These are phyloP conservation scores for Bolinopsis microptera DNA, from an alignment of 37 sponge, comb jelly and placozoan species.

Conservation along the genomic window DNA sequence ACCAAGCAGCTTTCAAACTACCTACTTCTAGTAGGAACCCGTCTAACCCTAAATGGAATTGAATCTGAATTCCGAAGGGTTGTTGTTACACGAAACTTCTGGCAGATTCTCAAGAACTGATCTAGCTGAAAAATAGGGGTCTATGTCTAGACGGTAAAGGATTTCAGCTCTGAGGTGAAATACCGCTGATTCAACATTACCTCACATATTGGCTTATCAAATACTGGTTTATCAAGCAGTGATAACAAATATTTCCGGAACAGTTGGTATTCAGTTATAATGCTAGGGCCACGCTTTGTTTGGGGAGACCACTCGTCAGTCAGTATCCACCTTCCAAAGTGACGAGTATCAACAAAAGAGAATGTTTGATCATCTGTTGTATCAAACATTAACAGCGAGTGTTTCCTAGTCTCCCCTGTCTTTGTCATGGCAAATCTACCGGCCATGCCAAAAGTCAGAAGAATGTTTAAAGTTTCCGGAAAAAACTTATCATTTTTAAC, in stretches of 20 bases:
- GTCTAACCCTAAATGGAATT: too few species aligned
- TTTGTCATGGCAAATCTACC: constrained; percentile 76
- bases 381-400: constrained; percentile 81
- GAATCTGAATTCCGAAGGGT: too few species aligned
- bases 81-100: background rate
- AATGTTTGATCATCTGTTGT: constrained; percentile 67
- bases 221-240: constrained; percentile 72
- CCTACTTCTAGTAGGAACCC: too few species aligned
- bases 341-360: constrained; percentile 78
- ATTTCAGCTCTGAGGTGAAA: constrained; percentile 92
- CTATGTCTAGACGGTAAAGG: constrained; percentile 69
- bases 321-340: constrained; percentile 87
- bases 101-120: constrained; percentile 69
- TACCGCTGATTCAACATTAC: constrained; percentile 85
- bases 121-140: constrained; percentile 78
- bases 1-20: too few species aligned
- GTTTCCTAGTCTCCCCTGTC: constrained; percentile 72
- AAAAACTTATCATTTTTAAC: background rate
- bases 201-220: constrained; percentile 90
- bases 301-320: constrained; percentile 68
- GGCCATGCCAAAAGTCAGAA: constrained; percentile 88
- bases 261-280: constrained; percentile 78
- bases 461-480: constrained; percentile 66
- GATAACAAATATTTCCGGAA: constrained; percentile 74
- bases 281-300: constrained; percentile 85